These are phyloP conservation scores for Nipponia nippon DNA, from an alignment of 2,113 vertebrate species.

Conservation along the genomic window DNA sequence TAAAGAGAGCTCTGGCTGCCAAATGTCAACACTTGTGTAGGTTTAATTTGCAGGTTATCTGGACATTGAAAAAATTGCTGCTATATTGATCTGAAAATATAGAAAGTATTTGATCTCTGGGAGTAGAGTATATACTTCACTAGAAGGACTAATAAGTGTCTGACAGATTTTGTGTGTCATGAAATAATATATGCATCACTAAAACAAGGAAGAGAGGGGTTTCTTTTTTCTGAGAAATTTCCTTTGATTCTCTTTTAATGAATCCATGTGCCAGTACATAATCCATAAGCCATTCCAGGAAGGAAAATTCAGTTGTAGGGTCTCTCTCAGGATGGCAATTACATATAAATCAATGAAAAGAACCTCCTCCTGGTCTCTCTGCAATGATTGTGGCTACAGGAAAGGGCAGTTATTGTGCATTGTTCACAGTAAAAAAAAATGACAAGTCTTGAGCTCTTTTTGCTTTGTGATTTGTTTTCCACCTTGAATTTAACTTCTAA, in stretches of 20 bases:
- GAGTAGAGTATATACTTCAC: not conserved
- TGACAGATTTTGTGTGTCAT: not conserved
- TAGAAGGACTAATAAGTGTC: not conserved
- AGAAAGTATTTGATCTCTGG: not conserved
- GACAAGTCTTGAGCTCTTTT: not conserved
- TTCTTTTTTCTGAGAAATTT: not conserved
- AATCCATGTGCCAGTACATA: not conserved
- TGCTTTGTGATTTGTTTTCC: slow-evolving; percentile 9
- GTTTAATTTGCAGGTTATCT: not conserved
- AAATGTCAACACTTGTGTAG: not conserved
- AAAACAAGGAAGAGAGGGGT: not conserved
- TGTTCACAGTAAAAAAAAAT: not conserved
- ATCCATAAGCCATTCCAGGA: not conserved
- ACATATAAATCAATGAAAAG: not conserved
- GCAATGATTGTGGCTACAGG: not conserved
- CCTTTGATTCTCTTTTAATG: not conserved
- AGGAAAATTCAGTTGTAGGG: not conserved
- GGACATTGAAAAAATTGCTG: not conserved
- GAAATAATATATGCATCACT: not conserved
- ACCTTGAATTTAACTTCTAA: not conserved
- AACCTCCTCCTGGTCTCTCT: not conserved
- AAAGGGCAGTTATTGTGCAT: slow-evolving; percentile 15
- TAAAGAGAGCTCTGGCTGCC: not conserved
- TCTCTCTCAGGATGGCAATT: not conserved
- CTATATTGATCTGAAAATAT: not conserved